Evolutionary conservation across 2,797 vertebrate species (phyloP).

Genomic region (Mus minutoides): DNA sequence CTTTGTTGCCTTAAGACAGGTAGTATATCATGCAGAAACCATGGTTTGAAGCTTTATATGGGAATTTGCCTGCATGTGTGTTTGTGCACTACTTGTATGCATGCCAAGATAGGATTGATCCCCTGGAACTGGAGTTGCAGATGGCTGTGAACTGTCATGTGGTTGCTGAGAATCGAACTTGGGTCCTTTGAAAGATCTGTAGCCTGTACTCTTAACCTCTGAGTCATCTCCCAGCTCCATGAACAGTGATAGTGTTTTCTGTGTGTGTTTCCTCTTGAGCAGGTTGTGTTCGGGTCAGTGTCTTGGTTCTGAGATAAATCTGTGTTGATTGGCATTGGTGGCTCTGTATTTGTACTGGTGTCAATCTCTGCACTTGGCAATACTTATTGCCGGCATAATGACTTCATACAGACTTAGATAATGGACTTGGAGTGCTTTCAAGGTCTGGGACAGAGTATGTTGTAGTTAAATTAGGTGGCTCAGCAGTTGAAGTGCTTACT

Average conservation of each 20-base stretch:
- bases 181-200: not conserved
- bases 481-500: not conserved
- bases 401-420: constrained; percentile 35
- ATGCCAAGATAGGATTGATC: not conserved
- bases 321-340: not conserved
- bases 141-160: not conserved
- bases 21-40: not conserved
- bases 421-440: constrained; percentile 33
- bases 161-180: not conserved
- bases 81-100: not conserved
- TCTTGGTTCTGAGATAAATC: constrained; percentile 46
- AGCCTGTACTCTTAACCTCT: not conserved
- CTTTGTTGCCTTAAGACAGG: not conserved
- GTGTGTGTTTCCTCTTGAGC: not conserved
- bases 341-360: constrained; percentile 17
- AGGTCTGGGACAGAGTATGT: not conserved
- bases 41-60: not conserved
- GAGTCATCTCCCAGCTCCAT: not conserved
- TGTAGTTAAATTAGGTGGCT: constrained; percentile 45
- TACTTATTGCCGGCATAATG: constrained; percentile 25
- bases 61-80: not conserved
- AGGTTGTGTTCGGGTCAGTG: not conserved
- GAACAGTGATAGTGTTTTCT: not conserved
- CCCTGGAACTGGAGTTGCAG: not conserved
- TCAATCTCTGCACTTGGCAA: constrained; percentile 17